Base-by-base conservation (phyloP, 2,113 vertebrate species). In the Epinephelus lanceolatus region DNA sequence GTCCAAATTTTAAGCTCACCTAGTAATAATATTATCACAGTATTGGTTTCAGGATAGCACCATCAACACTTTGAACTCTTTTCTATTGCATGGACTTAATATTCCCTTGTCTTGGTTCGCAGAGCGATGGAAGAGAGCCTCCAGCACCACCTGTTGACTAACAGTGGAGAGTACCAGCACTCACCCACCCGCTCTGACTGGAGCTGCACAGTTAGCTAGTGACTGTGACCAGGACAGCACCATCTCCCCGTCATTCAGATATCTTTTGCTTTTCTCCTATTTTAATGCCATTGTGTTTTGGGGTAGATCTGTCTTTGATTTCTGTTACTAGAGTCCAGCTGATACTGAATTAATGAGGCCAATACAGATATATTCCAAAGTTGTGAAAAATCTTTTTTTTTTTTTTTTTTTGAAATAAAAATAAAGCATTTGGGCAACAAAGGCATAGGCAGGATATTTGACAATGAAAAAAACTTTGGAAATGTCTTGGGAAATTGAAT, bases 131-230 rank as follows among this genome's bases (percentile, higher is more conserved):
- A 76, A 94, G 96, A 93, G 98, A 97, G 60, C 98, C 98, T 53
- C 98, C 98, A 81, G 96, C 97, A 33, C 98, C 98, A 72, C 97
- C 98, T 61, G 92, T 99, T 91, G 97, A 99, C 89, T 99, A 98
- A 89, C 93, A 63, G 56, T 76, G 80, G 72, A 88, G 21, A 71
- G 73, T 55, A 91, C 86, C 81, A 47, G 81, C 86, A 70, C 85
- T 67, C 57, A 18, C 68, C 60, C 84, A 62, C 17, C 57, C 47
- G 45, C 76, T 87, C 80, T 72, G 68, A 75, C 60, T 73, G 80
- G 78, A 88, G 82, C 66, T 71, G 51, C 75, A 88, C 75, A 80
- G 53, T 80, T 45, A 25, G 61, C 17, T 40, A 27, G 49, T 37
- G 52, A 65, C 88, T 87, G 75, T 85, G 76, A 88, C 82, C 80